Evolutionary conservation across 2,797 vertebrate species (phyloP).

Genomic region (Notamacropus eugenii): DNA sequence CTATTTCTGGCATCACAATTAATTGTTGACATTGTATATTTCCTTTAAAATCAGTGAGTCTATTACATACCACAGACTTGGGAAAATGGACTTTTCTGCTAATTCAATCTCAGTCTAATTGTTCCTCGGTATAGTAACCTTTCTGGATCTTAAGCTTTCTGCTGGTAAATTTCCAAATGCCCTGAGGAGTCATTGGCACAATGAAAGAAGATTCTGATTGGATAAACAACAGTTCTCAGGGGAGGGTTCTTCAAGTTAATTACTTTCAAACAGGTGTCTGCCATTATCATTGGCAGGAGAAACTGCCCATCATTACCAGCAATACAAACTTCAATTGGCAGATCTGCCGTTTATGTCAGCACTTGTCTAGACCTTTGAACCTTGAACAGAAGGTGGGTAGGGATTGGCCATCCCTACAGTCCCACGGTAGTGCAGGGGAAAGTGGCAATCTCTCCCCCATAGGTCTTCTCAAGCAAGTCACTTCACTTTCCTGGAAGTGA

Average conservation of each 20-base stretch:
- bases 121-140: neutral
- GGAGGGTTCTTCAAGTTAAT: conserved; percentile 67
- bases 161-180: conserved; percentile 61
- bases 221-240: conserved; percentile 53
- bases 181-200: conserved; percentile 70
- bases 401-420: neutral
- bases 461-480: neutral
- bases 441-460: neutral
- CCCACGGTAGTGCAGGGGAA: neutral
- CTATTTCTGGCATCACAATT: neutral
- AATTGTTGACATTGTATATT: neutral
- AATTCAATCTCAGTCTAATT: conserved; percentile 64
- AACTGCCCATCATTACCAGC: neutral
- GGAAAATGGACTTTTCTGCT: neutral
- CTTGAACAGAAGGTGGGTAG: neutral
- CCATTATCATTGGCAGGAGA: conserved; percentile 41
- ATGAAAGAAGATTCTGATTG: conserved; percentile 56
- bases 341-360: neutral
- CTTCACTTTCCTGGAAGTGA: neutral
- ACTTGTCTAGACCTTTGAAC: conserved; percentile 41
- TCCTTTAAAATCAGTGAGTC: conserved; percentile 33
- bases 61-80: neutral
- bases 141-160: neutral
- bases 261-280: conserved; percentile 48
- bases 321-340: neutral